Base-by-base conservation (phyloP, 2,113 vertebrate species). In the Amphilophus citrinellus region DNA sequence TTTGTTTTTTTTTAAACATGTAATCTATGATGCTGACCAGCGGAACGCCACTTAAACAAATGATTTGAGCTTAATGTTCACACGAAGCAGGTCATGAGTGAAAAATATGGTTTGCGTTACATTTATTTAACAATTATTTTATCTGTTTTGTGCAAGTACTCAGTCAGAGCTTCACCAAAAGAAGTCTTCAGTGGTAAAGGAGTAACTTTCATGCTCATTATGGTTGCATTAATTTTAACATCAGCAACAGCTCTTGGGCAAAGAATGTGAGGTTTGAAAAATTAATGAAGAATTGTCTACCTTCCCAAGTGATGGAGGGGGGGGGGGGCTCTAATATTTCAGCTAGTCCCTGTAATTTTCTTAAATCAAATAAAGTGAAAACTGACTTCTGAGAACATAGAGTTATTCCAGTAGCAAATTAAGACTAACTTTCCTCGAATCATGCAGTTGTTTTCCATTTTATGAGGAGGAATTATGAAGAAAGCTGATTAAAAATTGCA, bases 351-450 rank as follows among this genome's bases (percentile, higher is more conserved):
- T 53, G 44, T 71, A 27, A 44, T 56, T 59, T 30, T 61, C 15
- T 53, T 75, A 50, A 47, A 47, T 77, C 3, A 88, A 88, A 88
- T 39, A 24, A 68, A 80, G 47, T 35, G 53, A 61, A 61, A 63
- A 59, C 8, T 2, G 30, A 73, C 32, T 44, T 3, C 47, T 73
- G 47, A 59, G 35, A 65, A 65, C 7, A 56, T 39, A 37, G 20
- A 84, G 32, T 53, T 59, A 60, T 79, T 78, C 44, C 22, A 75
- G 6, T n/a, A 32, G n/a, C 10, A 18, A 58, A 24, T 11, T 20
- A 32, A 27, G 32, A 8, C 66, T 20, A 81, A 27, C 7, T 20
- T 53, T 77, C 62, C 20, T 47, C 2, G 2, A 62, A 62, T 61
- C 0, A 9, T 61, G 11, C 47, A 73, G 24, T 79, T 44, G 13